Evolutionary conservation across 2,113 vertebrate genomes (phyloP).

Genomic region (Apus apus): DNA sequence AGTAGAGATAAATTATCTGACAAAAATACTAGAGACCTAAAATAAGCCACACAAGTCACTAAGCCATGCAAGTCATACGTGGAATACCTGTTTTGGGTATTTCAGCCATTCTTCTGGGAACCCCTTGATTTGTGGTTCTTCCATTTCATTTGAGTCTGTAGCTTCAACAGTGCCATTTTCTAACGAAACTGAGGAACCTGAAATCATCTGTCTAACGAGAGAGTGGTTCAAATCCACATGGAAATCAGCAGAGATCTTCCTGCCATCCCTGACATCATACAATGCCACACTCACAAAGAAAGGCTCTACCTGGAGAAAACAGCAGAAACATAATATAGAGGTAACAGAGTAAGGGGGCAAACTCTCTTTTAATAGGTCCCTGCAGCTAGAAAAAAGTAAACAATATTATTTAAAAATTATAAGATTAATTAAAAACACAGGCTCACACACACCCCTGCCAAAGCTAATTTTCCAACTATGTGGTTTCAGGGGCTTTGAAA

Average conservation of each 20-base stretch:
- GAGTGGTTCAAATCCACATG: slow-evolving; percentile 93
- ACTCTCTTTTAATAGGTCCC: not conserved
- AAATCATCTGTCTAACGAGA: slow-evolving; percentile 88
- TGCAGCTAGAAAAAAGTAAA: not conserved
- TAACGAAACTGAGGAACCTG: slow-evolving; percentile 46
- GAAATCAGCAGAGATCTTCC: slow-evolving; percentile 96
- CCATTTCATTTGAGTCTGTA: slow-evolving; percentile 76
- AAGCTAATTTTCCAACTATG: not conserved
- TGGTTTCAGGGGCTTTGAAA: not conserved
- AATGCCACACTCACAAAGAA: slow-evolving; percentile 93
- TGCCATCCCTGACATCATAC: slow-evolving; percentile 87
- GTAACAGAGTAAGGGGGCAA: not conserved
- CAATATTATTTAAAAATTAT: not conserved
- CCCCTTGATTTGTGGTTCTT: slow-evolving; percentile 82
- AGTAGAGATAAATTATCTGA: not conserved
- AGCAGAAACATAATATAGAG: not conserved
- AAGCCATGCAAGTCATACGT: not conserved
- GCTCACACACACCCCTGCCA: fast-evolving
- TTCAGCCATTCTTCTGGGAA: slow-evolving; percentile 91
- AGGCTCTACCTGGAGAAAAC: slow-evolving; percentile 87
- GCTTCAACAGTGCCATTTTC: slow-evolving; percentile 83
- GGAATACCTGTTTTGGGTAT: slow-evolving; percentile 92
- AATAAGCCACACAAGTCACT: fast-evolving
- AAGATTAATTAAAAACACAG: not conserved
- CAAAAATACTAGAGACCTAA: not conserved